Base-by-base conservation (phyloP, 2,888 invertebrate species). In the Acrobasis repandana region DNA sequence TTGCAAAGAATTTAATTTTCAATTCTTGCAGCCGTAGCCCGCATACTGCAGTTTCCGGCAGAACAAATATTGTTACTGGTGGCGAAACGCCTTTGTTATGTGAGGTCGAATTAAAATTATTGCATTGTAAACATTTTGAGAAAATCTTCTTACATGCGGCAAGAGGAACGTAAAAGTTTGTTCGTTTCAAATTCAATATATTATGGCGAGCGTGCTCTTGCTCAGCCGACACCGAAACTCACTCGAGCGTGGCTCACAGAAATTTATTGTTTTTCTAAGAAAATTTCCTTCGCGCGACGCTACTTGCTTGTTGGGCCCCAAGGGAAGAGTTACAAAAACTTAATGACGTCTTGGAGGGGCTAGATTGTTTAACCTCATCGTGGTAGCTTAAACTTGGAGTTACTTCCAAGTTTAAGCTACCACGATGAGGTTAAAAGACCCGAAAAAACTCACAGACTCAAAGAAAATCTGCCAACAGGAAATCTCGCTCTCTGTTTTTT, bases 211-310 rank as follows among this genome's bases (percentile, higher is more conserved):
- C 91, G 91, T 89, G 91, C 90, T 86, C 88, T 82, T 87, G 85
- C 85, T 88, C 88, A 88, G 86, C 88, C 91, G 90, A 90, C 91
- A 90, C 87, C 85, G 86, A 90, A 90, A 90, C 90, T 89, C 90
- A 89, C 89, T 91, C 91, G 89, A 90, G 91, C 91, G 90, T 84
- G 80, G 82, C 89, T 86, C 86, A 82, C 86, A 82, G 85, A 88
- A 90, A 91, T 91, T 90, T 92, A 92, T 92, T 92, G 91, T 91
- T 92, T 92, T 91, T 88, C 88, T 91, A 91, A 90, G 91, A 89
- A 90, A 92, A 90, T 90, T 90, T 87, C 80, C 85, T 84, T 84
- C 80, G 79, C 80, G 79, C 83, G 81, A 80, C 75, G 81, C 79
- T 81, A 83, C 80, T 83, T 80, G 77, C 79, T 73, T 76, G 80